phyloP scores from a whole-genome alignment of 2,113 vertebrate species.

The Pluvialis apricaria region DNA sequence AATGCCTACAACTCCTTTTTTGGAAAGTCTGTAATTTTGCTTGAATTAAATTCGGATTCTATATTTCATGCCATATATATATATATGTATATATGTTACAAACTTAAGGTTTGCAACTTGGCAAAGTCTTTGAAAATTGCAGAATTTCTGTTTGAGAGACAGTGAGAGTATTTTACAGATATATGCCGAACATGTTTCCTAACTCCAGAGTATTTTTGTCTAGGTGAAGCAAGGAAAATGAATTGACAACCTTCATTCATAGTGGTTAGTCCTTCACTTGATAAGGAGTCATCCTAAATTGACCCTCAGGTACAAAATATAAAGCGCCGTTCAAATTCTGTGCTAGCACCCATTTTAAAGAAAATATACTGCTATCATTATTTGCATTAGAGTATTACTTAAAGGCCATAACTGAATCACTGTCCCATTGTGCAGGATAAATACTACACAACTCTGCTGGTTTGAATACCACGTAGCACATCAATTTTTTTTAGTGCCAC shows the following conservation, averaged over 20 bases:
- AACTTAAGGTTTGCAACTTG: neutral
- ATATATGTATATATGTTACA: neutral
- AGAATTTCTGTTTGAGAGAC: neutral
- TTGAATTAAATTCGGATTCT: neutral
- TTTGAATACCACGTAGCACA: too few species aligned
- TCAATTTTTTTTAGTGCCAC: neutral
- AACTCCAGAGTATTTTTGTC: neutral
- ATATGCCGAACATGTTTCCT: neutral
- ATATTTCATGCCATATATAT: neutral
- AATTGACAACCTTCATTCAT: neutral
- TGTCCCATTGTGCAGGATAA: neutral
- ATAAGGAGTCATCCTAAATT: neutral
- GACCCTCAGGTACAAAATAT: neutral
- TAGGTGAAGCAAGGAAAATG: neutral
- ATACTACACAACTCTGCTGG: neutral
- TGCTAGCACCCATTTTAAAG: neutral
- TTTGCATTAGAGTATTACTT: neutral
- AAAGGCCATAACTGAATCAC: neutral
- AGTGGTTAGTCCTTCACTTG: neutral
- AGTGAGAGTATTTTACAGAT: neutral
- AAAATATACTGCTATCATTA: neutral
- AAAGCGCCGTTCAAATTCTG: neutral
- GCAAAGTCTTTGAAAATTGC: neutral
- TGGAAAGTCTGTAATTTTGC: fast-evolving
- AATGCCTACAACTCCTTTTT: neutral